Conservation (phyloP, 2,113 vertebrate species). For the Austrofundulus limnaeus region DNA sequence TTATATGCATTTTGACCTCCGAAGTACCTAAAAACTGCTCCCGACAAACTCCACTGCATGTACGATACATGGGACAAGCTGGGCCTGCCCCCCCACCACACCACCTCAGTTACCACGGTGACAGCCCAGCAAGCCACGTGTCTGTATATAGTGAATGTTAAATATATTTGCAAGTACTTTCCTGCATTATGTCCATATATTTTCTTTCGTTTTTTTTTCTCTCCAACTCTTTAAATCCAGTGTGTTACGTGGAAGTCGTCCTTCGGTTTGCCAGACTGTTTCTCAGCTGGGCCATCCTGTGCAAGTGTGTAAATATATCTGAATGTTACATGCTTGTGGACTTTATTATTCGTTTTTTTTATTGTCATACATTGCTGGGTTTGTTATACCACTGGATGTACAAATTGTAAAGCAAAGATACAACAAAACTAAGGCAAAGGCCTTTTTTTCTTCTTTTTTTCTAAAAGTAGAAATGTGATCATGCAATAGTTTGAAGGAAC, state of each 20-base stretch:
- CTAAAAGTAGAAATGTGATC: conserved; percentile 69
- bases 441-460: conserved; percentile 40
- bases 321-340: conserved; percentile 85
- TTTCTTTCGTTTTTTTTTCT: conserved; percentile 37
- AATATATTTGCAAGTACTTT: conserved; percentile 90
- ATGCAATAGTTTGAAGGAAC: conserved; percentile 65
- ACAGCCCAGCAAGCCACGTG: conserved; percentile 79
- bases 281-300: conserved; percentile 57
- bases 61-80: conserved; percentile 87
- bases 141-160: conserved; percentile 95
- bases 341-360: conserved; percentile 34
- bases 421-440: conserved; percentile 65
- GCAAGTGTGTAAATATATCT: conserved; percentile 77
- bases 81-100: conserved; percentile 64
- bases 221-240: conserved; percentile 53
- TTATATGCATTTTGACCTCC: conserved; percentile 84
- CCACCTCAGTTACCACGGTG: conserved; percentile 75
- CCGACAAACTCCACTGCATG: conserved; percentile 87
- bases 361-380: conserved; percentile 68
- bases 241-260: conserved; percentile 79
- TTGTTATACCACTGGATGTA: conserved; percentile 81
- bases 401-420: conserved; percentile 79
- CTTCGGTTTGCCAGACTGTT: conserved; percentile 67
- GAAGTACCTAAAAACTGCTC: conserved; percentile 57
- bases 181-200: conserved; percentile 69